Percentiles rank a stretch among this genome's conserved stretches.
Evolutionary conservation across 2,888 invertebrate species (phyloP).

Genomic region (Rugalucina vietnamica): DNA sequence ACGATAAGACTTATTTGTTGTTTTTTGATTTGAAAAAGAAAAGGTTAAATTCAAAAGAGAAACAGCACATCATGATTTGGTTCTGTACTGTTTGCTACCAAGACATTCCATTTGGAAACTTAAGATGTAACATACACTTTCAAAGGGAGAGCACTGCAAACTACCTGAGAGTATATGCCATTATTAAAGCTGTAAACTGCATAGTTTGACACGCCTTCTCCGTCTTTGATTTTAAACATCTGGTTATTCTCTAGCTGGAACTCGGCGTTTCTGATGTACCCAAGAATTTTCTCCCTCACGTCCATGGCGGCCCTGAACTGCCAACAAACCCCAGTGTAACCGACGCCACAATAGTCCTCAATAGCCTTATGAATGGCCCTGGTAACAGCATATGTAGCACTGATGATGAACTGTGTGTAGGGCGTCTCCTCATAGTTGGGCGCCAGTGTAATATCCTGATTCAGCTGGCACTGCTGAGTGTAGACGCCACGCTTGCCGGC

Average conservation of each 20-base stretch:
- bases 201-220: conserved; percentile 66
- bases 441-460: conserved; percentile 46
- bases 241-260: conserved; percentile 30
- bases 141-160: not conserved
- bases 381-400: conserved; percentile 80
- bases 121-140: not conserved
- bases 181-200: conserved; percentile 62
- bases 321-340: conserved; percentile 68
- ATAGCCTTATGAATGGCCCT: conserved; percentile 79
- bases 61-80: no score
- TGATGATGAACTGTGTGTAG: conserved; percentile 69
- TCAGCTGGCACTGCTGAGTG: conserved; percentile 51
- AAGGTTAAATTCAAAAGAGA: no score
- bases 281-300: conserved; percentile 48
- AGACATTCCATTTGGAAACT: no score
- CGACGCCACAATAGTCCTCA: conserved; percentile 70
- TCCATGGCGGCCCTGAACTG: conserved; percentile 55
- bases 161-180: not conserved
- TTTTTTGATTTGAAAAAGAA: no score
- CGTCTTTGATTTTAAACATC: conserved; percentile 63
- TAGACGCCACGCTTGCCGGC: conserved; percentile 63
- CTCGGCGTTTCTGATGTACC: conserved; percentile 52
- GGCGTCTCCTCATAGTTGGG: conserved; percentile 48
- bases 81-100: no score
- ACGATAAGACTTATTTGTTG: no score